Percentiles rank a stretch among this genome's conserved stretches.
Evolutionary conservation across 1,140 invertebrate species (phyloP).

Genomic region (Monochamus saltuarius): DNA sequence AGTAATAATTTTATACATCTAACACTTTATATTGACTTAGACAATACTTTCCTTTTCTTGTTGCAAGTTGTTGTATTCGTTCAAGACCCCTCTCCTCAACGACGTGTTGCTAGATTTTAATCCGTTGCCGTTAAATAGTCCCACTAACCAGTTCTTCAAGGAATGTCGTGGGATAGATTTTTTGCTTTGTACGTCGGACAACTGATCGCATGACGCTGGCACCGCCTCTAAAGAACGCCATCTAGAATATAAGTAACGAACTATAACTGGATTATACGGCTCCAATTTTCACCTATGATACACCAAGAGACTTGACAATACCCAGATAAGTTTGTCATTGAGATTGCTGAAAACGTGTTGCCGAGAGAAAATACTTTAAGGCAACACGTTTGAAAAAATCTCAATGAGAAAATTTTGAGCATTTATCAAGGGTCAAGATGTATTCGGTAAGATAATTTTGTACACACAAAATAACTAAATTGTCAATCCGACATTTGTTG

Average conservation of each 20-base stretch:
- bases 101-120: conserved; percentile 64
- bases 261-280: background rate
- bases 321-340: no score
- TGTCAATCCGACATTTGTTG: no score
- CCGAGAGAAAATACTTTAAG: no score
- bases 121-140: conserved; percentile 66
- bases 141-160: conserved; percentile 67
- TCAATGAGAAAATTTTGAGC: no score
- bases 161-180: conserved; percentile 56
- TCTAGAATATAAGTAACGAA: conserved; percentile 47
- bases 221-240: conserved; percentile 77
- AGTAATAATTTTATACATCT: conserved; percentile 1
- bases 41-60: conserved; percentile 52
- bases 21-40: conserved; percentile 25
- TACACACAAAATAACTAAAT: no score
- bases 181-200: conserved; percentile 53
- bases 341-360: no score
- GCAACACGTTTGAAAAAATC: no score
- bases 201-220: conserved; percentile 48
- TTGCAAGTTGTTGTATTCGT: conserved; percentile 45
- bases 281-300: no score
- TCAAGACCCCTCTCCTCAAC: conserved; percentile 57
- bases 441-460: no score
- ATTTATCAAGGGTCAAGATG: no score
- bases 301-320: no score